Percentiles rank a stretch among this genome's conserved stretches.
These are phyloP conservation scores for Nemotelus pantherinus DNA, from an alignment of 2,888 invertebrate genomes.

Conservation along the genomic window DNA sequence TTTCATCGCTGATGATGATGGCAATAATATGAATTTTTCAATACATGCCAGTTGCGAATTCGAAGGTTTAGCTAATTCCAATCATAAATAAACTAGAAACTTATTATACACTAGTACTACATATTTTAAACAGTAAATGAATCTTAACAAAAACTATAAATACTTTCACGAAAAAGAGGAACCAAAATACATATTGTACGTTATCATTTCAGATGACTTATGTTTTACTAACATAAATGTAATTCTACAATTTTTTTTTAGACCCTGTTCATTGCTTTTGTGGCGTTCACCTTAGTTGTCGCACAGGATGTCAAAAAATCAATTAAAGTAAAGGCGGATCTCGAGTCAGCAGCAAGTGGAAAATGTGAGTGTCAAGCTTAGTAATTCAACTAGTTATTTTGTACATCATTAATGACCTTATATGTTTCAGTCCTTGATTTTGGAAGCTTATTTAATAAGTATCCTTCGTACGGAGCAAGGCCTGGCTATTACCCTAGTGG, in stretches of 20 bases:
- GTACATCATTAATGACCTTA: constrained; percentile 29
- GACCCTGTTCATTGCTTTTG: not conserved
- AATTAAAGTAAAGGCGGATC: constrained; percentile 55
- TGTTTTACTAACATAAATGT: no score
- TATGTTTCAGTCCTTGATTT: constrained; percentile 62
- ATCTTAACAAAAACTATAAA: no score
- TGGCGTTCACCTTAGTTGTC: not conserved
- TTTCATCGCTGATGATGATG: no score
- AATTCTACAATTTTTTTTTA: not conserved
- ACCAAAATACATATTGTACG: no score
- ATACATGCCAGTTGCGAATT: no score
- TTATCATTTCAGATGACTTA: no score
- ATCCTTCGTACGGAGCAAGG: constrained; percentile 29
- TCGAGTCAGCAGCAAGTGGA: constrained; percentile 63
- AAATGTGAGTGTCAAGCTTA: constrained; percentile 59
- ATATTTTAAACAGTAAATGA: no score
- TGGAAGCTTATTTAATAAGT: constrained; percentile 60
- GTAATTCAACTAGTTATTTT: constrained; percentile 18
- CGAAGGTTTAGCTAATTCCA: no score
- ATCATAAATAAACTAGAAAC: no score
- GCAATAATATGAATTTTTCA: no score
- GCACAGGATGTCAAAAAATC: constrained; percentile 1
- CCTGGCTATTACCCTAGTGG: constrained; percentile 49
- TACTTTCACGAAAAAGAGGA: no score
- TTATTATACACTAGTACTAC: no score